Evolutionary conservation across 2,113 vertebrate species (phyloP).

Genomic region (Fregata magnificens): DNA sequence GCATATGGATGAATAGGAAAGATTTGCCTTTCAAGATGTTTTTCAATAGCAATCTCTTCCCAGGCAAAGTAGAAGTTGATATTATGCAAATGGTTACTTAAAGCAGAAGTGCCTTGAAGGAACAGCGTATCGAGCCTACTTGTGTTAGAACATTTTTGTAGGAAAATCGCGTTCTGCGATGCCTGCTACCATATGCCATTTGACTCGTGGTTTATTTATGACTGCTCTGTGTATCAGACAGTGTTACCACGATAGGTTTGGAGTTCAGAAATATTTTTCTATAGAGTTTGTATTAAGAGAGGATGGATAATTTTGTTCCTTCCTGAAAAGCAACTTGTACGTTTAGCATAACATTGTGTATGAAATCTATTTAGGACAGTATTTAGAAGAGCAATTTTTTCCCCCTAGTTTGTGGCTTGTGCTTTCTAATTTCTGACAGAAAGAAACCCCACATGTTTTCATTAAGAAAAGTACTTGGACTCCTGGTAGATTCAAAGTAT

Average conservation of each 20-base stretch:
- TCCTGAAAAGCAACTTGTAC: not conserved
- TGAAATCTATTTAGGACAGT: not conserved
- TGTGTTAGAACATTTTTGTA: not conserved
- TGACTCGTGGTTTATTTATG: not conserved
- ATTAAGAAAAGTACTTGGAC: not conserved
- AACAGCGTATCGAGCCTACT: not conserved
- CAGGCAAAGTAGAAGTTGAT: not conserved
- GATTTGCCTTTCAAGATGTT: not conserved
- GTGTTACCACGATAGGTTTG: not conserved
- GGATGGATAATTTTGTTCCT: not conserved
- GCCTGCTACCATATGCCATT: not conserved
- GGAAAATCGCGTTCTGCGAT: not conserved
- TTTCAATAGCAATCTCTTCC: not conserved
- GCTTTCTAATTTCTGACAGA: not conserved
- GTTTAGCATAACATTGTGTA: not conserved
- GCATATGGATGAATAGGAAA: not conserved
- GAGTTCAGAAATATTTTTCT: not conserved
- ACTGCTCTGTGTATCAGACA: not conserved
- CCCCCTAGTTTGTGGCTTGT: not conserved
- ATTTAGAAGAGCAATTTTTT: not conserved
- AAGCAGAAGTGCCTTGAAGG: not conserved
- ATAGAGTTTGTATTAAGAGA: not conserved
- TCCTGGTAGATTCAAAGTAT: not conserved
- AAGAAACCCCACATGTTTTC: not conserved
- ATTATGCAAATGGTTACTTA: not conserved